Conservation (phyloP, 2,113 vertebrate species). For the Chinchilla lanigera region DNA sequence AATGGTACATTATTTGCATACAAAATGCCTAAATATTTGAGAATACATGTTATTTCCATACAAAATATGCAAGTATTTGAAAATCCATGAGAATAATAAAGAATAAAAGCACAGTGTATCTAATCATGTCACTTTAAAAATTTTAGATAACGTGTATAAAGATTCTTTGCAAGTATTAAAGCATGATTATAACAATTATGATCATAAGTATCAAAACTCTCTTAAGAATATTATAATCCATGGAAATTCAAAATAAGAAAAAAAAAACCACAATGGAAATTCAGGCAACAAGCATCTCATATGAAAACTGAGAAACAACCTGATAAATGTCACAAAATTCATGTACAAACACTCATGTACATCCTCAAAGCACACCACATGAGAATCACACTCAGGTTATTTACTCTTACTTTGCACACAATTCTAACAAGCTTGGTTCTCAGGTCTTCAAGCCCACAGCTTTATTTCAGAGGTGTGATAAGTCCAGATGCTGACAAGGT, state of each 20-base stretch:
- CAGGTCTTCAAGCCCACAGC: conserved; percentile 77
- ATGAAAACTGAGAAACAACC: conserved; percentile 50
- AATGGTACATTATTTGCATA: conserved; percentile 37
- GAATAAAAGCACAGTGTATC: conserved; percentile 19
- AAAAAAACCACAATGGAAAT: conserved; percentile 62
- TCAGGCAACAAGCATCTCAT: conserved; percentile 48
- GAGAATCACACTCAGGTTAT: conserved; percentile 61
- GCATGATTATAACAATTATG: neutral
- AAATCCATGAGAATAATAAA: conserved; percentile 74
- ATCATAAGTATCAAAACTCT: neutral
- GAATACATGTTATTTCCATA: conserved; percentile 43
- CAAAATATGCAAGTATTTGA: conserved; percentile 63
- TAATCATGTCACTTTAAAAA: conserved; percentile 34
- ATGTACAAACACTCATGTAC: conserved; percentile 50
- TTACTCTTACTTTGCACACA: conserved; percentile 74
- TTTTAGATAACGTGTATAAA: conserved; percentile 38
- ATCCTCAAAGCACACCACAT: conserved; percentile 60
- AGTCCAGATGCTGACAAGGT: conserved; percentile 72
- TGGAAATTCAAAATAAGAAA: conserved; percentile 75
- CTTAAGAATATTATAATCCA: conserved; percentile 62
- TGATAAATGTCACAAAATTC: conserved; percentile 21
- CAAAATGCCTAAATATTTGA: conserved; percentile 48
- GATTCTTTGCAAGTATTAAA: conserved; percentile 33
- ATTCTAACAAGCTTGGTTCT: conserved; percentile 73
- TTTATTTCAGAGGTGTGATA: conserved; percentile 71